Evolutionary conservation across 2,888 invertebrate species (phyloP), one percentile per base, ranked within the genome.

Genomic region (Melanargia galathea): DNA sequence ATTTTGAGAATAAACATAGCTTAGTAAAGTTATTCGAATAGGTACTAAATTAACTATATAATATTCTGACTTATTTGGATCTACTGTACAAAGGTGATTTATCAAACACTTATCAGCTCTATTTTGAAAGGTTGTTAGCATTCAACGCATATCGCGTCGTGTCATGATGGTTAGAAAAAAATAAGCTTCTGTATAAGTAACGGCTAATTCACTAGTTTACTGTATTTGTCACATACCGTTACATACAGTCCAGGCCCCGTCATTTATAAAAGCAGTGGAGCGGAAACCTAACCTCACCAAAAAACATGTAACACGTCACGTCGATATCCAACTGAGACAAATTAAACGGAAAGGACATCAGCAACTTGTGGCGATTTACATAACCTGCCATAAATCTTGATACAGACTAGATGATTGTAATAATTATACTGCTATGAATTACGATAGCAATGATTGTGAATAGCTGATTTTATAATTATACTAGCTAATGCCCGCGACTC

Each of bases 181-280:
- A 13, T 46, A 1, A 22, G 18, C 7, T 16, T 30, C 2, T 49
- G 8, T 46, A 16, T 8, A n/a, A n/a, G n/a, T n/a, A 49, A 16
- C 49, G 26, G 11, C 8, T 4, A 49, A 10, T 30, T 8, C 18
- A 8, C n/a, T 10, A 16, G 30, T 30, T 26, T 16, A 16, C 22
- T 46, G n/a, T 16, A 49, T 49, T 49, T 16, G 16, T 49, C 30
- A 30, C 18, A 49, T 26, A 49, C 49, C 49, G 49, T 49, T 49
- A 49, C 1, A 2, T 26, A 16, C 0, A 26, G 16, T n/a, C 16
- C 30, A n/a, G 48, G 8, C 49, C 1, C 7, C 13, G 10, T 16
- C 16, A 16, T 13, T 11, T 24, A 48, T 11, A 49, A 16, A 11
- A 11, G 6, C 46, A 16, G 49, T 18, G 16, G 3, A 49, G 16